phyloP scores from a whole-genome alignment of 2,888 invertebrate genomes.

The Philereme vetulata region DNA sequence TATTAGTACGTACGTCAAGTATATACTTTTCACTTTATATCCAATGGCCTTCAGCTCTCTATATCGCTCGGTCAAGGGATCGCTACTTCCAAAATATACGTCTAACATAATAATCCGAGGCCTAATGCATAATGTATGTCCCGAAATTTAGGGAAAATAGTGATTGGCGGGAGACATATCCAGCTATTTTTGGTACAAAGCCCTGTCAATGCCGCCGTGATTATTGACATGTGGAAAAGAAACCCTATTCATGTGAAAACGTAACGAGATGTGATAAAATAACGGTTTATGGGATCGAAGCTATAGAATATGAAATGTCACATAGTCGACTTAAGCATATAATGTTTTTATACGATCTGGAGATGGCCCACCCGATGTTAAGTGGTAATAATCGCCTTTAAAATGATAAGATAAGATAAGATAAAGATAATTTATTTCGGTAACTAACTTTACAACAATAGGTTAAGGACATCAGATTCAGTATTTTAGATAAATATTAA shows the following conservation, averaged over 20 bases:
- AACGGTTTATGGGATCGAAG: background rate
- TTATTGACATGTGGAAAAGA: conserved; percentile 14
- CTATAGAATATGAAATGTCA: no score
- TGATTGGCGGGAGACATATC: conserved; percentile 29
- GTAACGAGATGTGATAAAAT: conserved; percentile 1
- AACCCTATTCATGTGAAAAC: conserved; percentile 6
- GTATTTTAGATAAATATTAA: no score
- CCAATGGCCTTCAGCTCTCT: conserved; percentile 14
- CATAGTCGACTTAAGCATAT: no score
- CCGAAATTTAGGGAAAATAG: conserved; percentile 29
- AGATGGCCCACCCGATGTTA: no score
- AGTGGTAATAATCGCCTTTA: no score
- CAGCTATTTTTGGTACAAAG: conserved; percentile 17
- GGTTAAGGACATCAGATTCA: no score
- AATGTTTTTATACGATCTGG: no score
- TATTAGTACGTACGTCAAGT: no score
- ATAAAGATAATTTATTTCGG: no score
- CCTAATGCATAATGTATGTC: conserved; percentile 41
- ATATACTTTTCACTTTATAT: conserved; percentile 4
- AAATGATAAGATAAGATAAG: no score
- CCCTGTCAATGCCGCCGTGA: conserved; percentile 12
- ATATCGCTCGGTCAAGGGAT: conserved; percentile 33
- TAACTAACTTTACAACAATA: no score
- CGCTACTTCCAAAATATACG: conserved; percentile 38
- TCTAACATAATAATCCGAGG: conserved; percentile 40